Conservation (phyloP, 2,888 invertebrate species). For the Dynastes grantii region DNA sequence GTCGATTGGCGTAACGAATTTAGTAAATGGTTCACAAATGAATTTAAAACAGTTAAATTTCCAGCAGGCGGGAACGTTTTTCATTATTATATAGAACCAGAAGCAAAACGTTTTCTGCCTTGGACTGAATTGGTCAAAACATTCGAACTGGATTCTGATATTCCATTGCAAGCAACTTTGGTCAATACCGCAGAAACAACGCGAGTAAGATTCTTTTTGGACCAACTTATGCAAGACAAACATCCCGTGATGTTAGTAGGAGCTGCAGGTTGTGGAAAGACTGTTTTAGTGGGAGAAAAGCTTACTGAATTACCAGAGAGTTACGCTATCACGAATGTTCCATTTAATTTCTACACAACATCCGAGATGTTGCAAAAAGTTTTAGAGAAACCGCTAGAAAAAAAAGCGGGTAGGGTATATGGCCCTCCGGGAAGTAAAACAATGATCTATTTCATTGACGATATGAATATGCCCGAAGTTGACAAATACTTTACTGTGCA, state of each 20-base stretch:
- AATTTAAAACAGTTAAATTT: slow-evolving; percentile 93
- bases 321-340: slow-evolving; percentile 89
- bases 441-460: slow-evolving; percentile 95
- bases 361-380: slow-evolving; percentile 92
- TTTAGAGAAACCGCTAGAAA: slow-evolving; percentile 93
- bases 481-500: slow-evolving; percentile 96
- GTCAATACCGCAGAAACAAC: slow-evolving; percentile 94
- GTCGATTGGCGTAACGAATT: slow-evolving; percentile 95
- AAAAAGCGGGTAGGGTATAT: slow-evolving; percentile 94
- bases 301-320: slow-evolving; percentile 82
- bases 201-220: slow-evolving; percentile 89
- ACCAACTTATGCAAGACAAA: slow-evolving; percentile 82
- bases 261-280: slow-evolving; percentile 92
- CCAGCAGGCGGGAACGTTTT: slow-evolving; percentile 89
- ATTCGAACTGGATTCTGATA: slow-evolving; percentile 89
- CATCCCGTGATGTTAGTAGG: slow-evolving; percentile 95
- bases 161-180: slow-evolving; percentile 83
- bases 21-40: slow-evolving; percentile 94
- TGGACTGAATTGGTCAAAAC: slow-evolving; percentile 88
- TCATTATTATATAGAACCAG: slow-evolving; percentile 90
- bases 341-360: slow-evolving; percentile 96
- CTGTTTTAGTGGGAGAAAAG: slow-evolving; percentile 91
- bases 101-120: slow-evolving; percentile 87
- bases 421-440: slow-evolving; percentile 95
- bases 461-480: slow-evolving; percentile 98